Evolutionary conservation across 1,140 invertebrate genomes (phyloP).

Genomic region (Drosophila neocordata): DNA sequence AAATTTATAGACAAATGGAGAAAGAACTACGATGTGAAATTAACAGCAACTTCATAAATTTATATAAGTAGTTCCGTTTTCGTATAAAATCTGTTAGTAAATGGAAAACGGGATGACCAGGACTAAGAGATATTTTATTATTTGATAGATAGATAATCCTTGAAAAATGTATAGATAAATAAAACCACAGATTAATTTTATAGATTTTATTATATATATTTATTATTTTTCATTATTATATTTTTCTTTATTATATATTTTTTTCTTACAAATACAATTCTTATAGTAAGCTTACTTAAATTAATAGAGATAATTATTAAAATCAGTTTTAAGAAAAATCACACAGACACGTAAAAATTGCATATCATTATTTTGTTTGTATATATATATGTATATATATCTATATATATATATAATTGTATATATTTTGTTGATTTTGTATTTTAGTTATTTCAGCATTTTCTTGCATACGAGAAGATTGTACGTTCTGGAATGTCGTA

Average conservation of each 20-base stretch:
- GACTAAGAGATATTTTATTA: too few species aligned
- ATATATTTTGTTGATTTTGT: constrained; percentile 21
- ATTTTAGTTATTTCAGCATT: constrained; percentile 35
- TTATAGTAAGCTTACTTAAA: constrained; percentile 31
- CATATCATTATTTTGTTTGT: constrained; percentile 22
- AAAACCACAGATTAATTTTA: constrained; percentile 38
- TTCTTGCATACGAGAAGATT: constrained; percentile 80
- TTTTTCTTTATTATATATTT: constrained; percentile 25
- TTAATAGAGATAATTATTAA: neutral
- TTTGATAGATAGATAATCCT: neutral
- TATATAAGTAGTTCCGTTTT: neutral
- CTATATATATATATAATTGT: constrained; percentile 27
- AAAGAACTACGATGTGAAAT: too few species aligned
- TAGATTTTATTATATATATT: neutral
- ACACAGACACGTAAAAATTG: constrained; percentile 66
- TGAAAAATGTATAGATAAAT: constrained; percentile 29
- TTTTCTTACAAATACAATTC: constrained; percentile 28
- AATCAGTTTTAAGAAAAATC: constrained; percentile 38
- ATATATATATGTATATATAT: constrained; percentile 43
- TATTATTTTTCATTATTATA: constrained; percentile 9
- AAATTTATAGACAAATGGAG: too few species aligned
- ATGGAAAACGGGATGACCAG: too few species aligned
- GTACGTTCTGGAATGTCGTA: constrained; percentile 93
- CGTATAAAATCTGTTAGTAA: neutral
- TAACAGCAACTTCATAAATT: too few species aligned